These are phyloP conservation scores for Volucella inanis DNA, from an alignment of 2,888 invertebrate species.

Conservation along the genomic window DNA sequence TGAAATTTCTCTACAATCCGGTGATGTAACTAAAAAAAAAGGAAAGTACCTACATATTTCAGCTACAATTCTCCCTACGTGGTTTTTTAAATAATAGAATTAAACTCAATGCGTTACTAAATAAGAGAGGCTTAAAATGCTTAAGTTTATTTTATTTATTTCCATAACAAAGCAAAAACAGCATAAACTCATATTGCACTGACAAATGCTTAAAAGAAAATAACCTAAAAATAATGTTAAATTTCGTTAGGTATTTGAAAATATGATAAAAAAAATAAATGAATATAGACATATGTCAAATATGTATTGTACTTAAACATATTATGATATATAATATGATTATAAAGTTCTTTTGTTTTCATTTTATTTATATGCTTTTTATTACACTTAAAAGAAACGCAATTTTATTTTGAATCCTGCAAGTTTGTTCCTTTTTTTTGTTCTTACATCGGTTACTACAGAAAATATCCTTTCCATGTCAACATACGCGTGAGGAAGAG, in stretches of 20 bases:
- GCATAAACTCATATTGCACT: slow-evolving; percentile 7
- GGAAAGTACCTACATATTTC: too few species aligned
- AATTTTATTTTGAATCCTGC: slow-evolving; percentile 5
- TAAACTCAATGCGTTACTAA: too few species aligned
- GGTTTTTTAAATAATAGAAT: too few species aligned
- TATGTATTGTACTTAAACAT: background rate
- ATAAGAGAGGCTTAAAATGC: too few species aligned
- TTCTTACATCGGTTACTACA: slow-evolving; percentile 22
- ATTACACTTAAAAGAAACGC: slow-evolving; percentile 24
- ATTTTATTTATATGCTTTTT: slow-evolving; percentile 14
- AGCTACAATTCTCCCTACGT: too few species aligned
- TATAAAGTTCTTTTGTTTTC: slow-evolving; percentile 13
- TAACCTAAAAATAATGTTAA: background rate
- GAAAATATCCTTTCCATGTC: slow-evolving; percentile 39
- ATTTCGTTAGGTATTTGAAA: background rate
- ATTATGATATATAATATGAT: background rate
- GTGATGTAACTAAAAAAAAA: too few species aligned
- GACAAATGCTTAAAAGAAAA: slow-evolving; percentile 3
- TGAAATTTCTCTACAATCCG: too few species aligned
- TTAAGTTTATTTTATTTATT: too few species aligned
- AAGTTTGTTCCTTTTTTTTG: slow-evolving; percentile 14
- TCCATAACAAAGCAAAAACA: too few species aligned
- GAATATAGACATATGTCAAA: background rate
- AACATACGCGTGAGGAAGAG: slow-evolving; percentile 35
- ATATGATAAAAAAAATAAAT: background rate